Conservation (phyloP, 35 echinoderm and acorn worm genomes). For the Eucidaris tribuloides region DNA sequence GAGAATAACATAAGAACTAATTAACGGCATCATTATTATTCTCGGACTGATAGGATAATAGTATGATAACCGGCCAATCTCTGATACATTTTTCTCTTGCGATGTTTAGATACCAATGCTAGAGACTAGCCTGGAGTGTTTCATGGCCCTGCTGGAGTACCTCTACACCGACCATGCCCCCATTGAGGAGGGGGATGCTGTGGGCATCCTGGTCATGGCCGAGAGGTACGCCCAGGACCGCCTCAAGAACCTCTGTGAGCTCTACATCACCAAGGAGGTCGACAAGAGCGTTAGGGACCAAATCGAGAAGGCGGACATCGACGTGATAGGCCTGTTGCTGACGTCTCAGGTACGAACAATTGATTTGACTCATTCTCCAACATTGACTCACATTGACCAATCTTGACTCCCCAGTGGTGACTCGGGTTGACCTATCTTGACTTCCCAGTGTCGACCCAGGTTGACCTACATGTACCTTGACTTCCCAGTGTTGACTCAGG, state of each 20-base stretch:
- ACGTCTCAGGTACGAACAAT: conserved; percentile 42
- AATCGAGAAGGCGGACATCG: conserved; percentile 74
- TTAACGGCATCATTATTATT: too few species aligned
- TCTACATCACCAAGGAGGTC: conserved; percentile 83
- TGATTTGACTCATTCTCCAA: background rate
- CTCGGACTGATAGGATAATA: too few species aligned
- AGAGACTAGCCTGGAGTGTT: conserved; percentile 53
- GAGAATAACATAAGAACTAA: too few species aligned
- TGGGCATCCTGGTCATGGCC: conserved; percentile 50
- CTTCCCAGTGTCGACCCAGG: too few species aligned
- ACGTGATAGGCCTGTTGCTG: conserved; percentile 57
- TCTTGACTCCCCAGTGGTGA: background rate
- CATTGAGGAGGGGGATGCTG: conserved; percentile 59
- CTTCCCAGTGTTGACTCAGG: too few species aligned
- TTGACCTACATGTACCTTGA: background rate
- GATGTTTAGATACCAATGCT: conserved; percentile 50
- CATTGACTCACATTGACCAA: background rate
- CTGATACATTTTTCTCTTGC: background rate
- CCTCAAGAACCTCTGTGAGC: conserved; percentile 71
- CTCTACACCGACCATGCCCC: conserved; percentile 84
- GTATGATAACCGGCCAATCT: background rate
- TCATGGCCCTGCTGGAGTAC: conserved; percentile 69
- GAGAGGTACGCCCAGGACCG: conserved; percentile 53
- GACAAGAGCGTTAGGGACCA: conserved; percentile 26
- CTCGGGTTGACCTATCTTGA: background rate